A percentile compares a stretch with the other conserved stretches of the same genome.
phyloP scores from a whole-genome alignment of 2,797 vertebrate species.

The Gymnoscopelus braueri region DNA sequence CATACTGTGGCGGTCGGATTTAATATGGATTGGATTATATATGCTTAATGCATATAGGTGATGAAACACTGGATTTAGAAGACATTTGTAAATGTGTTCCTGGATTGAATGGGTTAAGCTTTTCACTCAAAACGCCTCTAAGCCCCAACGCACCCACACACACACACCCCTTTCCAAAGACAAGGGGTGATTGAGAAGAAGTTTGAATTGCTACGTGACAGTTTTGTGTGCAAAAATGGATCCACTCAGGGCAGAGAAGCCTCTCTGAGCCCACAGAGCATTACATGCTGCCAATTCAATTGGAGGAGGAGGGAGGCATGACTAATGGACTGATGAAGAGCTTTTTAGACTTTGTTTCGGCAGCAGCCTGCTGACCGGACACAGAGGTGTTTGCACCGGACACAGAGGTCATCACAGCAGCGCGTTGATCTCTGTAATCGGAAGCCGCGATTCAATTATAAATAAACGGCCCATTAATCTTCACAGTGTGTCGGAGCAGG shows the following conservation, averaged over 20 bases:
- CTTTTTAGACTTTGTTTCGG: constrained; percentile 20
- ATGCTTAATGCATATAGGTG: no score
- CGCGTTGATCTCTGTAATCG: not conserved
- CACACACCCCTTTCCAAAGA: no score
- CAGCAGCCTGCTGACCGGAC: constrained; percentile 3
- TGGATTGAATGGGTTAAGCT: no score
- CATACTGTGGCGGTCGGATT: no score
- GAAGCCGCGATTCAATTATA: not conserved
- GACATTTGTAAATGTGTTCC: no score
- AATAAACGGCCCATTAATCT: constrained; percentile 21
- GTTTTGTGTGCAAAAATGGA: not conserved
- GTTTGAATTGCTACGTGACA: constrained; percentile 14
- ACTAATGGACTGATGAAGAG: constrained; percentile 18
- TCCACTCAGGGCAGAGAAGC: constrained; percentile 2
- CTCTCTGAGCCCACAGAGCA: not conserved
- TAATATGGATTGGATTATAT: no score
- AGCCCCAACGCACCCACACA: no score
- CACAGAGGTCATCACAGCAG: not conserved
- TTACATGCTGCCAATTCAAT: constrained; percentile 2
- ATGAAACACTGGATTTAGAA: no score
- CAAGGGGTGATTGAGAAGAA: not conserved
- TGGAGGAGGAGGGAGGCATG: not conserved
- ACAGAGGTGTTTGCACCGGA: not conserved
- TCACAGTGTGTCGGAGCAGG: constrained; percentile 2
- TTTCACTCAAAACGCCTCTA: no score